Percentiles rank a stretch among this genome's conserved stretches.
Evolutionary conservation across 2,888 invertebrate species (phyloP).

Genomic region (Magallana nippona): DNA sequence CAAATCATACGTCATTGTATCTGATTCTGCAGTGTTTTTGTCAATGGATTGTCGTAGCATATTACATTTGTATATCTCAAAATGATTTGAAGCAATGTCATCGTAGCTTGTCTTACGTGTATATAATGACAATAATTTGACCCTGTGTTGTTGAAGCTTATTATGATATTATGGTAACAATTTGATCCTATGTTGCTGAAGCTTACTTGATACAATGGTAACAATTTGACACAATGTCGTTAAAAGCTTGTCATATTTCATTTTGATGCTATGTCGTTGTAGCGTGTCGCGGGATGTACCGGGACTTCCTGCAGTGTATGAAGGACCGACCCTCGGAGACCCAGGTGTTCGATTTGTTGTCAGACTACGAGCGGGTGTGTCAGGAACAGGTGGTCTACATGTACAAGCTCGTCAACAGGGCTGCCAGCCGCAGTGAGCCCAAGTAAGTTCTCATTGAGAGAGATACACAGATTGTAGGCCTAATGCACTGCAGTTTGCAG

Average conservation of each 20-base stretch:
- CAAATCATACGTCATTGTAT: too few species aligned
- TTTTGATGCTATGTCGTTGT: conserved; percentile 23
- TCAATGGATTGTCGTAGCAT: too few species aligned
- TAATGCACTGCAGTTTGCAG: too few species aligned
- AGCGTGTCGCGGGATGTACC: conserved; percentile 70
- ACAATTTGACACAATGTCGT: too few species aligned
- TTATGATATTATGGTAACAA: too few species aligned
- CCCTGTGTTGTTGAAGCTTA: too few species aligned
- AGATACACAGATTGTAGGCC: not conserved
- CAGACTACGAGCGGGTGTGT: conserved; percentile 85
- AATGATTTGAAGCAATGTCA: too few species aligned
- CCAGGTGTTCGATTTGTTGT: conserved; percentile 84
- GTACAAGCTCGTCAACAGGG: conserved; percentile 79
- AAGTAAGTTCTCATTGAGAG: conserved; percentile 39
- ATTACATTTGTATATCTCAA: too few species aligned
- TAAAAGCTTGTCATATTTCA: not conserved
- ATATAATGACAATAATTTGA: too few species aligned
- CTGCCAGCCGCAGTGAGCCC: conserved; percentile 55
- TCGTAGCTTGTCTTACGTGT: too few species aligned
- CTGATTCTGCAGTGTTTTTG: not conserved
- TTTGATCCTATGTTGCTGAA: too few species aligned
- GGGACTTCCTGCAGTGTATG: conserved; percentile 66
- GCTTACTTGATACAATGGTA: not conserved
- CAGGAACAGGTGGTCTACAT: conserved; percentile 84
- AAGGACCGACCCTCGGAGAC: conserved; percentile 68